Evolutionary conservation across 2,113 vertebrate genomes (phyloP), one percentile per base, ranked within the genome.

Genomic region (Clarias magur): DNA sequence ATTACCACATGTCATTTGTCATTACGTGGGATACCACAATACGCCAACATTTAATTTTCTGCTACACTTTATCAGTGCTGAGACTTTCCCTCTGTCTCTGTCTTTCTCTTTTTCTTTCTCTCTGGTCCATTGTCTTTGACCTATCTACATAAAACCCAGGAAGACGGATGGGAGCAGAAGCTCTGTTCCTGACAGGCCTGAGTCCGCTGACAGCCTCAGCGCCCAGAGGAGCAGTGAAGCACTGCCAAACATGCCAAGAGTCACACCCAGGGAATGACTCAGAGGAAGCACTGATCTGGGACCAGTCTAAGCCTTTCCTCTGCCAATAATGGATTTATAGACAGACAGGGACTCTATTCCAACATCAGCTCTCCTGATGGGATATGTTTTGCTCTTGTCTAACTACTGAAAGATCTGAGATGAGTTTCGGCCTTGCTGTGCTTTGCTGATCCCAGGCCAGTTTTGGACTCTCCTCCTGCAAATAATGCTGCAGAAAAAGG

Each of bases 1-100:
- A 94, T 94, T 93, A 94, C 92, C 91, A 91, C 92, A 90, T 87
- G 86, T 94, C 94, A 93, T 95, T 95, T 94, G 93, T 95, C 95
- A 95, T 94, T 92, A 79, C 91, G 92, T 93, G 93, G 94, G 93
- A 92, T 93, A 92, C 93, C 92, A 93, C 94, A 90, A 92, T 94
- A 94, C 92, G 92, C 91, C 92, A 92, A 93, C 93, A 92, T 95
- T 95, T 94, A 93, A 95, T 95, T 95, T 94, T 94, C 88, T 87
- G 89, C 89, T 72, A 75, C 81, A 92, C 89, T 91, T 92, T 92
- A 92, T 90, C 90, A 91, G 85, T 73, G 72, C 85, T 65, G 27
- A 80, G 85, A 87, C 87, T 89, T 68, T 89, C 76, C 85, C 75
- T 73, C 87, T 91, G 91, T 88, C 85, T 88, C 88, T 89, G 91